A percentile compares a stretch with the other conserved stretches of the same genome.
These are phyloP conservation scores for Microtus richardsoni DNA, from an alignment of 2,113 vertebrate genomes.

Conservation along the genomic window DNA sequence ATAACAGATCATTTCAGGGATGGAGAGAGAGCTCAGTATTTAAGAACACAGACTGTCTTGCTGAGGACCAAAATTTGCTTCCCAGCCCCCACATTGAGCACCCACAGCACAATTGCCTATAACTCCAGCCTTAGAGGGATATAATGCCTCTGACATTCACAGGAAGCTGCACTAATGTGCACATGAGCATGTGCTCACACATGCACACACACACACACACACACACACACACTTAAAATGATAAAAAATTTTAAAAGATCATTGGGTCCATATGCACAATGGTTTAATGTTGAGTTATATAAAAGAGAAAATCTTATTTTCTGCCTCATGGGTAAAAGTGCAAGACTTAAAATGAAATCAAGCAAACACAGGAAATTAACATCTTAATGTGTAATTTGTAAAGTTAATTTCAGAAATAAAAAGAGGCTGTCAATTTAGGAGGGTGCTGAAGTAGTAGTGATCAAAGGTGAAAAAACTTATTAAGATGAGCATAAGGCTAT, in stretches of 20 bases:
- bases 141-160: background rate
- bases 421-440: background rate
- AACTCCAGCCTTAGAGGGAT: background rate
- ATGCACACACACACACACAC: too few species aligned
- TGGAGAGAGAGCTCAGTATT: background rate
- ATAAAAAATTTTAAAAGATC: background rate
- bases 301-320: background rate
- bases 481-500: background rate
- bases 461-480: background rate
- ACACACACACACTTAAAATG: background rate
- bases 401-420: background rate
- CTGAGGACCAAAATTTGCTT: background rate
- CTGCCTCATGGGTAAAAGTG: background rate
- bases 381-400: background rate
- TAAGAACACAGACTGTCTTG: background rate
- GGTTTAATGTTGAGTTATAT: background rate
- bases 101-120: background rate
- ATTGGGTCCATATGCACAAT: background rate
- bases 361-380: background rate
- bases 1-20: background rate
- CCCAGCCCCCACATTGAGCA: background rate
- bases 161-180: background rate
- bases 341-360: background rate
- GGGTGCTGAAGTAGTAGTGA: background rate
- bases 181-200: background rate